A percentile compares a stretch with the other conserved stretches of the same genome.
phyloP scores from a whole-genome alignment of 2,113 vertebrate genomes.

The Manacus vitellinus region DNA sequence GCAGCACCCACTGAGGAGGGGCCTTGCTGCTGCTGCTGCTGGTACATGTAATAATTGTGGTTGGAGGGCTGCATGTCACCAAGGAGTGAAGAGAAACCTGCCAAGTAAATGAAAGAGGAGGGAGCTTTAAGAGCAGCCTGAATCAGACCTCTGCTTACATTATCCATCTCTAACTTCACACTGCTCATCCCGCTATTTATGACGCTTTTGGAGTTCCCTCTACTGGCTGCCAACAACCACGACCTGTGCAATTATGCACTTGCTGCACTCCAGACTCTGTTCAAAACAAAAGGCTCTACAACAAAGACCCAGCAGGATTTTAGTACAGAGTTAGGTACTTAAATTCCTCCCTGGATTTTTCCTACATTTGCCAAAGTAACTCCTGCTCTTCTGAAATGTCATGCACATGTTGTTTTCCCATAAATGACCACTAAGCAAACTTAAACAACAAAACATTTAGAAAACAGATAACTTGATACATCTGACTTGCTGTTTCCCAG shows the following conservation, averaged over 20 bases:
- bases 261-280: neutral
- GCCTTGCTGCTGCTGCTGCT: slow-evolving; percentile 76
- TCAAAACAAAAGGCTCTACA: neutral
- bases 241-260: neutral
- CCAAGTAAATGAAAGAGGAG: neutral
- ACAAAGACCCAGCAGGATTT: neutral
- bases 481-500: neutral
- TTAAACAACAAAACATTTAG: neutral
- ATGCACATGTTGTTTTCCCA: neutral
- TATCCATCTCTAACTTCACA: neutral
- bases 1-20: slow-evolving; percentile 61
- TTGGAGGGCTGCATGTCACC: slow-evolving; percentile 81
- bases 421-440: neutral
- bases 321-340: neutral
- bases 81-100: slow-evolving; percentile 80
- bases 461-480: neutral
- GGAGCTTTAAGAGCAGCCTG: neutral
- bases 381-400: neutral
- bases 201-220: slow-evolving; percentile 22
- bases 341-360: neutral
- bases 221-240: neutral
- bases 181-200: neutral
- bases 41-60: slow-evolving; percentile 84
- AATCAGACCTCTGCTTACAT: neutral
- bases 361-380: neutral